Conservation (phyloP, 2,113 vertebrate species). For the Lichenostomus cassidix region DNA sequence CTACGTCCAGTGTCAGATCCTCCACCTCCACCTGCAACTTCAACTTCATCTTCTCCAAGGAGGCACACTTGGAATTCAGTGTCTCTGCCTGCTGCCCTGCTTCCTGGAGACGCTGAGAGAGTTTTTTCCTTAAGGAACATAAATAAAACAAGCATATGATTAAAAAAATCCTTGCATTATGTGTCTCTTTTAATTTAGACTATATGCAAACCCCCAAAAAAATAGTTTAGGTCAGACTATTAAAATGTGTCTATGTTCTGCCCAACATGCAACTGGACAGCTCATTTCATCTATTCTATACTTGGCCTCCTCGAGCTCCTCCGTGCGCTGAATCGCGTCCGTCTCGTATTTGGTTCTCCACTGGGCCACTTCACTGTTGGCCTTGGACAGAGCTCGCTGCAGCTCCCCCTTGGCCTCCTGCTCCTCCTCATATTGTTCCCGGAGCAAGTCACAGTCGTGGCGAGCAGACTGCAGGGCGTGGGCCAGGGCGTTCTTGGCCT, state of each 20-base stretch:
- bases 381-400: conserved; percentile 33
- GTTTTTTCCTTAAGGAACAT: conserved; percentile 70
- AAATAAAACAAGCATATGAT: neutral
- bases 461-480: conserved; percentile 78
- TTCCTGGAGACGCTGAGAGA: conserved; percentile 74
- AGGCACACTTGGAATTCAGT: conserved; percentile 74
- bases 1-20: conserved; percentile 80
- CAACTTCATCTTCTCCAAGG: conserved; percentile 77
- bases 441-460: conserved; percentile 16
- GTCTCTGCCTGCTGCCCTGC: conserved; percentile 69
- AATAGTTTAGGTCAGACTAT: neutral
- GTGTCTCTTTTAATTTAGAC: neutral
- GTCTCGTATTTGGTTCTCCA: conserved; percentile 40
- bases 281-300: neutral
- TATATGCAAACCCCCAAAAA: neutral
- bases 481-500: conserved; percentile 85
- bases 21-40: conserved; percentile 74
- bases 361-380: conserved; percentile 17
- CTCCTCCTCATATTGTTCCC: conserved; percentile 48
- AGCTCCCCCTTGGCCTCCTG: conserved; percentile 41
- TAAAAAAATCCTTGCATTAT: neutral
- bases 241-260: neutral
- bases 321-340: conserved; percentile 80
- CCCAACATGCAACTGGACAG: neutral
- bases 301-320: conserved; percentile 92